Conservation (phyloP, 2,113 vertebrate species). For the Arothron firmamentum region DNA sequence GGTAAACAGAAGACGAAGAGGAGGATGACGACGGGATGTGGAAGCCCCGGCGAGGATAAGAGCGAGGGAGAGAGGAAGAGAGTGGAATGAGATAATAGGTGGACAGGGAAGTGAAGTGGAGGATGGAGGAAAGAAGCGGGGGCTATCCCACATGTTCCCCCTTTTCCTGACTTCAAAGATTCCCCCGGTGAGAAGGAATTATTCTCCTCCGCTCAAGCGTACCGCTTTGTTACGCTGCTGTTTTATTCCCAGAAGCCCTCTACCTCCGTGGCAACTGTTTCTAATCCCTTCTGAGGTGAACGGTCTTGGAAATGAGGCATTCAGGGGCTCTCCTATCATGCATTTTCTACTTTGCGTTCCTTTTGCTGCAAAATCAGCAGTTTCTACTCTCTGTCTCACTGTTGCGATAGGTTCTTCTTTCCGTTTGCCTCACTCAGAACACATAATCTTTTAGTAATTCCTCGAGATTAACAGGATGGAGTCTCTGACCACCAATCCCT, state of each 20-base stretch:
- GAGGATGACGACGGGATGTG: neutral
- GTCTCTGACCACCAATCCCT: neutral
- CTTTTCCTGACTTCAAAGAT: slow-evolving; percentile 60
- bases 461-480: slow-evolving; percentile 11
- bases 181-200: slow-evolving; percentile 58
- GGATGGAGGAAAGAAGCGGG: slow-evolving; percentile 17
- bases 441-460: neutral
- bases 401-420: neutral
- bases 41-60: slow-evolving; percentile 9
- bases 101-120: slow-evolving; percentile 14
- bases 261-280: slow-evolving; percentile 10
- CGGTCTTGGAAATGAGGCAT: slow-evolving; percentile 22
- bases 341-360: neutral
- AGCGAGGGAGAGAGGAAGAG: slow-evolving; percentile 1
- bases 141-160: slow-evolving; percentile 21
- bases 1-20: slow-evolving; percentile 6
- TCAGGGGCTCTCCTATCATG: neutral
- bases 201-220: slow-evolving; percentile 52
- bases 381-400: neutral
- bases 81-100: slow-evolving; percentile 16
- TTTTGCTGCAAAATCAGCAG: neutral
- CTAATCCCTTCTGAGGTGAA: slow-evolving; percentile 16
- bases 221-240: slow-evolving; percentile 28
- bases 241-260: slow-evolving; percentile 6
- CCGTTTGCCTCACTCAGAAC: neutral